Evolutionary conservation across 2,888 invertebrate genomes (phyloP).

Genomic region (Andrena flavipes): DNA sequence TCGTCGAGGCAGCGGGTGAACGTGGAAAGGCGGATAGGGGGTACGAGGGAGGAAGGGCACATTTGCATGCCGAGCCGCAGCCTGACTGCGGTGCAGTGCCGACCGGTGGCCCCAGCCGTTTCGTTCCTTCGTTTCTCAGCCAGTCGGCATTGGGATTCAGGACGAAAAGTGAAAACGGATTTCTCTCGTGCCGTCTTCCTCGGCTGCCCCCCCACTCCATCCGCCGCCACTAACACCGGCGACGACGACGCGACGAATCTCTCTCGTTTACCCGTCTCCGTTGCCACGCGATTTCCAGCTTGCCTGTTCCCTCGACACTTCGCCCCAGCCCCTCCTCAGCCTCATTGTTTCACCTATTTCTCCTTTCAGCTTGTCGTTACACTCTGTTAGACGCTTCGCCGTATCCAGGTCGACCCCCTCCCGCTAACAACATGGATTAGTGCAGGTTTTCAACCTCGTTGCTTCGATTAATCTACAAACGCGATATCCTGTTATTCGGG

Average conservation of each 20-base stretch:
- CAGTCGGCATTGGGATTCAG: conserved; percentile 74
- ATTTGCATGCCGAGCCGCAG: conserved; percentile 68
- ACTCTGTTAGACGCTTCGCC: conserved; percentile 20
- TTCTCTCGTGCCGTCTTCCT: conserved; percentile 65
- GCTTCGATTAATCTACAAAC: conserved; percentile 7
- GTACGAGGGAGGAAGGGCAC: conserved; percentile 66
- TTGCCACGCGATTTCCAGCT: conserved; percentile 20
- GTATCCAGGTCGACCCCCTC: conserved; percentile 7
- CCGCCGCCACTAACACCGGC: neutral
- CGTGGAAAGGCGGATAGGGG: conserved; percentile 57
- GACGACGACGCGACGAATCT: conserved; percentile 62
- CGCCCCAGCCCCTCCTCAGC: conserved; percentile 8
- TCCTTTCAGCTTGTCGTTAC: conserved; percentile 17
- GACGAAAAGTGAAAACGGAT: conserved; percentile 77
- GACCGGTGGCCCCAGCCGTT: conserved; percentile 52
- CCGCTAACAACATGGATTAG: neutral
- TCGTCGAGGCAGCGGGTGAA: conserved; percentile 40
- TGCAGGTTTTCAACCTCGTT: neutral
- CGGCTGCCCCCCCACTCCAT: conserved; percentile 8
- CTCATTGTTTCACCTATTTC: conserved; percentile 37
- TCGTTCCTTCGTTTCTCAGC: conserved; percentile 24
- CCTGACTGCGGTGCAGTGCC: conserved; percentile 68
- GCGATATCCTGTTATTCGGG: neutral
- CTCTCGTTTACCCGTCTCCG: conserved; percentile 43
- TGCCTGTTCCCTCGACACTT: conserved; percentile 2